phyloP scores from a whole-genome alignment of 2,113 vertebrate species.

The Sinocyclocheilus rhinocerous region DNA sequence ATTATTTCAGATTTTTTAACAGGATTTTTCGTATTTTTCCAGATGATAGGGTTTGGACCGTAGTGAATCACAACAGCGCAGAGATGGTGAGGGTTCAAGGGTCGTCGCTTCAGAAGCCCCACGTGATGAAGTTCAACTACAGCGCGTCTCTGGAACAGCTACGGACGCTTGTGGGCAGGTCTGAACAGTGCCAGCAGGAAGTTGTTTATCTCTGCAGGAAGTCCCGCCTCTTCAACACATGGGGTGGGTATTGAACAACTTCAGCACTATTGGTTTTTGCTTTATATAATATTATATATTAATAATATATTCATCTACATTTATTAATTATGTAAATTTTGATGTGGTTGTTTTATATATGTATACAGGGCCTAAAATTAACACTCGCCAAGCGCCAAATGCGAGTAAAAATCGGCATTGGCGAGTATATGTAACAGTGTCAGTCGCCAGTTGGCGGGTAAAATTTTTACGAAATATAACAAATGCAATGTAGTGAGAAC shows the following conservation, averaged over 20 bases:
- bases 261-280: no score
- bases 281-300: no score
- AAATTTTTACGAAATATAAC: no score
- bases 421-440: no score
- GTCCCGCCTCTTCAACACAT: conserved; percentile 84
- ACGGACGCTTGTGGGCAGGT: conserved; percentile 75
- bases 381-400: no score
- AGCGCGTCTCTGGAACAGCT: conserved; percentile 78
- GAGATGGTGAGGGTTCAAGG: conserved; percentile 73
- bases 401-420: no score
- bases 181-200: conserved; percentile 85
- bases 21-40: conserved; percentile 23
- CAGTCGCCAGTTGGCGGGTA: no score
- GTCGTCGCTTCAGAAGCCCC: conserved; percentile 66
- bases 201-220: conserved; percentile 80
- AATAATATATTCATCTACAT: no score
- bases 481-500: no score
- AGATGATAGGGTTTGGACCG: conserved; percentile 87
- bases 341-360: no score
- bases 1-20: neutral
- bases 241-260: conserved; percentile 71
- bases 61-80: conserved; percentile 80
- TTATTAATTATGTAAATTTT: no score
- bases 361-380: no score
- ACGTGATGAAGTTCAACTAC: conserved; percentile 79